These are phyloP conservation scores for Tor tambroides DNA, from an alignment of 2,113 vertebrate species.

Conservation along the genomic window DNA sequence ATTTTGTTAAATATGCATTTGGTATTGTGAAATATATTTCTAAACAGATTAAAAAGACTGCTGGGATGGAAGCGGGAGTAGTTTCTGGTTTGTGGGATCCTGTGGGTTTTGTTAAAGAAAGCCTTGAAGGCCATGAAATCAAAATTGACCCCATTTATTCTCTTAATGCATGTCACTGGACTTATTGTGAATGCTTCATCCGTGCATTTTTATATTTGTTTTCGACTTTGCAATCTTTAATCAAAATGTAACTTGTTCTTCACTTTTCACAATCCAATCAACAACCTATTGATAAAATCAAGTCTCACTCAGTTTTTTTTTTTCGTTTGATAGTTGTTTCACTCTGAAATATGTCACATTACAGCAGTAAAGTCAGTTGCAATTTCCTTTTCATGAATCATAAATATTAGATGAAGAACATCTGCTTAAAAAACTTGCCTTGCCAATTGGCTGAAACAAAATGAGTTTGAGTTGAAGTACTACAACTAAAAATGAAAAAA, in stretches of 20 bases:
- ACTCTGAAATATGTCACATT: neutral
- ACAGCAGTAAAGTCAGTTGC: neutral
- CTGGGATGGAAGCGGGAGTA: neutral
- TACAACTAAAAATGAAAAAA: too few relatives aligned
- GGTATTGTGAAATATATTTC: conserved; percentile 9
- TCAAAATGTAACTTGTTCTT: neutral
- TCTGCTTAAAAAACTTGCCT: too few relatives aligned
- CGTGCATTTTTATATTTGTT: neutral
- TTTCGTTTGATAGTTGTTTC: neutral
- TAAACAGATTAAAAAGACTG: neutral
- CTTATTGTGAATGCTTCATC: neutral
- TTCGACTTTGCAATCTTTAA: neutral
- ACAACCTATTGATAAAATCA: neutral
- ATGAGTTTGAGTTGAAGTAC: too few relatives aligned
- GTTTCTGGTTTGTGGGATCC: neutral
- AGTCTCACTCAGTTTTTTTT: neutral
- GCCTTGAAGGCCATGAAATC: neutral
- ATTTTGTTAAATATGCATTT: conserved; percentile 7
- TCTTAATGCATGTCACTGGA: neutral
- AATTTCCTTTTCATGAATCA: neutral
- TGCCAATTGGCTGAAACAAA: too few relatives aligned
- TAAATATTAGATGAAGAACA: neutral
- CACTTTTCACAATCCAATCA: neutral
- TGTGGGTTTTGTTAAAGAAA: conserved; percentile 4
- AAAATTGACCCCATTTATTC: neutral